Evolutionary conservation across 2,113 vertebrate genomes (phyloP).

Genomic region (Oryctolagus cuniculus): mOryCun1.1 NC_091441.1:63240001-63240500

Average conservation of each 20-base stretch:
- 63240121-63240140: background rate
- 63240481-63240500: too few relatives aligned
- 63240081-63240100: background rate
- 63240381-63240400: too few relatives aligned
- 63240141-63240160: background rate
- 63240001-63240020: background rate
- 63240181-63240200: slow-evolving; percentile 78
- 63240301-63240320: background rate
- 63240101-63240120: background rate
- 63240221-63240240: slow-evolving; percentile 86
- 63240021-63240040: background rate
- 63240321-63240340: background rate
- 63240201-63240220: slow-evolving; percentile 75
- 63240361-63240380: too few relatives aligned
- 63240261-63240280: slow-evolving; percentile 84
- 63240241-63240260: slow-evolving; percentile 83
- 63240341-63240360: background rate
- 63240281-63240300: background rate
- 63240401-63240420: too few relatives aligned
- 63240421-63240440: too few relatives aligned
- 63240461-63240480: too few relatives aligned
- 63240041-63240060: background rate
- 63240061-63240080: background rate
- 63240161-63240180: slow-evolving; percentile 84
- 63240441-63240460: too few relatives aligned